Evolutionary conservation across 1,140 invertebrate genomes (phyloP).

Genomic region (Ips typographus): DNA sequence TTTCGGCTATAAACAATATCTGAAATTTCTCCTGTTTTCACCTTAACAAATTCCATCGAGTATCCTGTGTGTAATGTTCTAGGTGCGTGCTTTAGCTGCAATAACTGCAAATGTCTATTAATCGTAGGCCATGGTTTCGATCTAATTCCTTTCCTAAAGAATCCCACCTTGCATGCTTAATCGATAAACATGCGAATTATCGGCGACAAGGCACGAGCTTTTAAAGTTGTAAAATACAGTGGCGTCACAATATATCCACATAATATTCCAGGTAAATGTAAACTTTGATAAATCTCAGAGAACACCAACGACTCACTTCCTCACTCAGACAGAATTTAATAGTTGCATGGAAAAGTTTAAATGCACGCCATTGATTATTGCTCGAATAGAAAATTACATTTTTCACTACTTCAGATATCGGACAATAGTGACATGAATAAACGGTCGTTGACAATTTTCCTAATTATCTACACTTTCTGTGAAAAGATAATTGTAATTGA

Average conservation of each 20-base stretch:
- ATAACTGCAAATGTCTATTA: conserved; percentile 24
- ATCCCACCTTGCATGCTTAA: conserved; percentile 24
- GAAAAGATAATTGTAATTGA: no score
- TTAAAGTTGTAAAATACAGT: conserved; percentile 5
- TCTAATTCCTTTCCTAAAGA: conserved; percentile 17
- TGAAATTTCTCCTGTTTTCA: conserved; percentile 17
- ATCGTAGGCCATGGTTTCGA: conserved; percentile 21
- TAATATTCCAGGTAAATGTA: neutral
- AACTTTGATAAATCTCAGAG: neutral
- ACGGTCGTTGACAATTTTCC: no score
- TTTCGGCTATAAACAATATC: neutral
- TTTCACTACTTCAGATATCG: no score
- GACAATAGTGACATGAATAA: no score
- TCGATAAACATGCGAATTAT: conserved; percentile 11
- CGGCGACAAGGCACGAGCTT: neutral
- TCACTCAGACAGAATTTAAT: no score
- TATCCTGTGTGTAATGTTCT: conserved; percentile 2
- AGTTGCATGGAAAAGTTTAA: no score
- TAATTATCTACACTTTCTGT: no score
- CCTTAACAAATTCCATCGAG: conserved; percentile 11
- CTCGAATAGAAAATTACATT: no score
- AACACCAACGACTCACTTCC: no score
- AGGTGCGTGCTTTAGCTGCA: conserved; percentile 6
- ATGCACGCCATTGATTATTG: no score
- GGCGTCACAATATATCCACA: neutral